phyloP scores from a whole-genome alignment of 53 echinoderm and acorn worm genomes.

The Zoroaster sp. region DNA sequence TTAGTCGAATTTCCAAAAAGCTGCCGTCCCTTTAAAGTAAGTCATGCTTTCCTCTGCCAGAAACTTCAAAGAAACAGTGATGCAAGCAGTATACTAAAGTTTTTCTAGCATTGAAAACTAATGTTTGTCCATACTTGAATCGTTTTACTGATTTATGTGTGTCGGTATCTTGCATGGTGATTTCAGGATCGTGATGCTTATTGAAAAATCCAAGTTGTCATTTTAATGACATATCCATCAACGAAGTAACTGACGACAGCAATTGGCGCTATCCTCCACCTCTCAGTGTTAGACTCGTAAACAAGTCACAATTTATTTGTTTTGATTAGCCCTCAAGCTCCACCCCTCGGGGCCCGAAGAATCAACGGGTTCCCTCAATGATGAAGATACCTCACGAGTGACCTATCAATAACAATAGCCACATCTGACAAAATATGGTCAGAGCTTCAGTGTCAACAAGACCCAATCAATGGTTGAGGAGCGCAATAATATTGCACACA shows the following conservation, averaged over 20 bases:
- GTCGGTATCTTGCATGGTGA: too few relatives aligned
- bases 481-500: background rate
- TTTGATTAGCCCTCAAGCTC: background rate
- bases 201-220: background rate
- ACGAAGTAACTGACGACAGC: background rate
- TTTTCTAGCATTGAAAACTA: too few relatives aligned
- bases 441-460: background rate
- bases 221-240: background rate
- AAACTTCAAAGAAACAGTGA: too few relatives aligned
- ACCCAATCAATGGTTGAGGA: background rate
- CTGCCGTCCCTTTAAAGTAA: too few relatives aligned
- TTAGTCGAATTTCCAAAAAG: too few relatives aligned
- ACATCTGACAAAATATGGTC: slow-evolving; percentile 15
- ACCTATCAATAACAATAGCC: slow-evolving; percentile 37
- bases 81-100: too few relatives aligned
- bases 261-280: background rate
- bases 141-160: too few relatives aligned
- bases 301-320: background rate
- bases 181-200: too few relatives aligned
- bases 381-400: background rate
- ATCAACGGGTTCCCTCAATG: background rate
- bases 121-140: too few relatives aligned
- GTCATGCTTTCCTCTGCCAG: too few relatives aligned
- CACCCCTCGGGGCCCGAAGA: background rate
- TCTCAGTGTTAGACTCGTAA: background rate